Evolutionary conservation across 2,113 vertebrate species (phyloP).

Genomic region (Hystrix cristata): DNA sequence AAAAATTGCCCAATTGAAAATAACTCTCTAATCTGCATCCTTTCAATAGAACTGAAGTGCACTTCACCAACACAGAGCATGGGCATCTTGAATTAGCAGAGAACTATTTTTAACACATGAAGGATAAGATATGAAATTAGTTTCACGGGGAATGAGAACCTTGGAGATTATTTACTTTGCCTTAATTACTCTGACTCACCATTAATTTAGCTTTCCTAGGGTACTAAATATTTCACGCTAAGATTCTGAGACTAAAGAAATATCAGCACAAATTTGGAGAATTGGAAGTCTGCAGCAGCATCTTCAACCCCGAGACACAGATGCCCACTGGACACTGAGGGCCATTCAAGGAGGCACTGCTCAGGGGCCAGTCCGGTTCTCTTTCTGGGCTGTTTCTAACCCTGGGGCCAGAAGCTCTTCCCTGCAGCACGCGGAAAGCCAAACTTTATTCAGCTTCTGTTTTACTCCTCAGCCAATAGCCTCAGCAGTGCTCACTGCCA

Average conservation of each 20-base stretch:
- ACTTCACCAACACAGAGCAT: constrained; percentile 87
- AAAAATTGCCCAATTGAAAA: constrained; percentile 82
- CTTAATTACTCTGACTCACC: constrained; percentile 90
- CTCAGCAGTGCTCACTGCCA: constrained; percentile 44
- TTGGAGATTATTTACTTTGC: constrained; percentile 90
- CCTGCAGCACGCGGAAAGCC: constrained; percentile 17
- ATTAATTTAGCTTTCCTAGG: constrained; percentile 87
- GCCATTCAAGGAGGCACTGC: background rate
- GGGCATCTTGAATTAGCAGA: constrained; percentile 88
- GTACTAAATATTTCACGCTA: constrained; percentile 86
- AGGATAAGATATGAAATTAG: constrained; percentile 90
- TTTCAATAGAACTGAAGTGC: constrained; percentile 87
- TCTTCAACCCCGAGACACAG: background rate
- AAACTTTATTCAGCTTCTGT: constrained; percentile 64
- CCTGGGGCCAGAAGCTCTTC: constrained; percentile 17
- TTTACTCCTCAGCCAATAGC: constrained; percentile 28
- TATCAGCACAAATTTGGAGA: constrained; percentile 53
- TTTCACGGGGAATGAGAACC: constrained; percentile 90
- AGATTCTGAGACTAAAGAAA: constrained; percentile 71
- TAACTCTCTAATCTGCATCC: constrained; percentile 87
- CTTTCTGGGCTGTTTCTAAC: constrained; percentile 36
- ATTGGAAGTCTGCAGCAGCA: background rate
- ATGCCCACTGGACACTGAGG: background rate
- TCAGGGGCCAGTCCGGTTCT: background rate
- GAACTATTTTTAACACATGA: constrained; percentile 91